These are phyloP conservation scores for Pelecanoides urinatrix DNA, from an alignment of 2,113 vertebrate species.

Conservation along the genomic window DNA sequence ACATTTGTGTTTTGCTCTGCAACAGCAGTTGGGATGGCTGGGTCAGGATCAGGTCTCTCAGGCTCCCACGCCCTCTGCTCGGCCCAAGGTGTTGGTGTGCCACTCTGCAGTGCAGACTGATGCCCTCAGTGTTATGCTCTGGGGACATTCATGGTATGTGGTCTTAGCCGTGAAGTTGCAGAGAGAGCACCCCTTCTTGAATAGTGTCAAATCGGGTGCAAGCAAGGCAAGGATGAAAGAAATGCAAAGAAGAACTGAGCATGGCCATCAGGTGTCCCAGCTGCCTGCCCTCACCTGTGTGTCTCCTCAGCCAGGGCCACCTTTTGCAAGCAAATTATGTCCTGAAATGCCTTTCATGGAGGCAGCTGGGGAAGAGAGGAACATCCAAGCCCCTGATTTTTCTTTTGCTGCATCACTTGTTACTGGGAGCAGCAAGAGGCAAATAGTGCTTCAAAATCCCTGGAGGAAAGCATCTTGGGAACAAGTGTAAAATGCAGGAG, in stretches of 20 bases:
- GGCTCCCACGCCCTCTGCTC: not conserved
- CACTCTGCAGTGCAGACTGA: accelerated
- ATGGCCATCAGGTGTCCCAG: not conserved
- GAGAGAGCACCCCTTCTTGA: not conserved
- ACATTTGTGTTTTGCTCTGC: not conserved
- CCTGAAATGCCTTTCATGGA: not conserved
- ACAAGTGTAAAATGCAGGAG: not conserved
- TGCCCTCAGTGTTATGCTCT: not conserved
- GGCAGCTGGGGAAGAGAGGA: not conserved
- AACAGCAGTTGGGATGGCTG: not conserved
- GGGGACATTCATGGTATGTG: accelerated
- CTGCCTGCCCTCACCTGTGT: not conserved
- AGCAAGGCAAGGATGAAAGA: not conserved
- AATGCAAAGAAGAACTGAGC: not conserved
- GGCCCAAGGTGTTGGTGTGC: not conserved
- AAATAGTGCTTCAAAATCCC: not conserved
- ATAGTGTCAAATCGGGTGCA: not conserved
- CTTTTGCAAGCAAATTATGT: not conserved
- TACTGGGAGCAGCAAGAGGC: not conserved
- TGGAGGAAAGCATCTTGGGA: not conserved
- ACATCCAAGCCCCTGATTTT: not conserved
- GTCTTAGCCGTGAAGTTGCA: not conserved
- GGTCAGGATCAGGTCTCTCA: not conserved
- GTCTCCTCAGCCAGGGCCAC: not conserved
- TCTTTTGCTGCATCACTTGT: not conserved